Conservation (phyloP, 2,797 vertebrate species). For the Brachyrhaphis roseni region DNA sequence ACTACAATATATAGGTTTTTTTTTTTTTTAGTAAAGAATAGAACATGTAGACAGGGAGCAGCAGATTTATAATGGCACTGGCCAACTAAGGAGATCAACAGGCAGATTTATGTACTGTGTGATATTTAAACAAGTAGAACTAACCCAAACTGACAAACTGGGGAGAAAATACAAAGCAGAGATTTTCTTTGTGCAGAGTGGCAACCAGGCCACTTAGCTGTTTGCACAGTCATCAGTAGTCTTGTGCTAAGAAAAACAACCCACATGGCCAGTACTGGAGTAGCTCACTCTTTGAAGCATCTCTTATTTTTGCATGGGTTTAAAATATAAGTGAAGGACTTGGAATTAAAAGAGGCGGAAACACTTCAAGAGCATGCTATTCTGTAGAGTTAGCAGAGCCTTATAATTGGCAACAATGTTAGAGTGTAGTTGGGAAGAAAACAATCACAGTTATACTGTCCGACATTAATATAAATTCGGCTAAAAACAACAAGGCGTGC, state of each 20-base stretch:
- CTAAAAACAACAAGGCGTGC: not conserved
- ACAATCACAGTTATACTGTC: not conserved
- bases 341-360: not conserved
- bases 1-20: not conserved
- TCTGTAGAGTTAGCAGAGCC: not conserved
- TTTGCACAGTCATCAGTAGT: conserved; percentile 40
- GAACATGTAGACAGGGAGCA: not conserved
- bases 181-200: conserved; percentile 9
- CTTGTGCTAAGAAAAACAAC: conserved; percentile 8
- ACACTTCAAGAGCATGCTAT: not conserved
- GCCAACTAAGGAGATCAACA: not conserved
- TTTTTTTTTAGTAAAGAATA: no score
- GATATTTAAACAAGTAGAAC: conserved; percentile 13
- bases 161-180: conserved; percentile 27
- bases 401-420: not conserved
- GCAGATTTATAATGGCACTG: not conserved
- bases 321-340: not conserved
- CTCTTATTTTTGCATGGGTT: not conserved
- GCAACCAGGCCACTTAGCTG: conserved; percentile 33
- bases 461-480: not conserved
- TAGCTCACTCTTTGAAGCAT: no score
- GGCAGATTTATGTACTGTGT: not conserved
- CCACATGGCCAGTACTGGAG: not conserved
- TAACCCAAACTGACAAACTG: conserved; percentile 17
- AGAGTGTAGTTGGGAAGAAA: not conserved